These are phyloP conservation scores for Mycogona germanica DNA, from an alignment of 2,888 invertebrate genomes.

Conservation along the genomic window DNA sequence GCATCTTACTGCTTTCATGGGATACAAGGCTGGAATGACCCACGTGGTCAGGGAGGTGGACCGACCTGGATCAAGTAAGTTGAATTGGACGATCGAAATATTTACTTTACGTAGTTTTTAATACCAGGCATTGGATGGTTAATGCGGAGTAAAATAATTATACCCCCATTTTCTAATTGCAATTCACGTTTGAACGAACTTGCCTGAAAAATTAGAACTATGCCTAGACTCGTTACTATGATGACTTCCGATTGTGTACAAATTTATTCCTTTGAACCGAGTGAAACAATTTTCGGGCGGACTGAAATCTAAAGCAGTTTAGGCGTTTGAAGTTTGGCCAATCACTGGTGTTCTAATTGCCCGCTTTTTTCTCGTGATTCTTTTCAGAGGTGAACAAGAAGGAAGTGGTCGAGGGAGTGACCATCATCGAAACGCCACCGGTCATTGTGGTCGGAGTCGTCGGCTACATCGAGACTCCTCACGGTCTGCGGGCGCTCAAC, in stretches of 20 bases:
- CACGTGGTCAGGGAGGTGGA: constrained; percentile 98
- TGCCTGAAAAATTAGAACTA: neutral
- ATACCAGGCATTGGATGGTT: neutral
- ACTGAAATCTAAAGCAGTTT: too few species aligned
- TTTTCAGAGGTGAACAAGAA: constrained; percentile 94
- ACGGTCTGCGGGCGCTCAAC: constrained; percentile 85
- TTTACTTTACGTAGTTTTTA: neutral
- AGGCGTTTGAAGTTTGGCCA: too few species aligned
- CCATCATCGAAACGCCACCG: constrained; percentile 95
- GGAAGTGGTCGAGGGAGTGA: constrained; percentile 98
- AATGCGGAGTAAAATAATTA: too few species aligned
- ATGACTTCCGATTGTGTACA: too few species aligned
- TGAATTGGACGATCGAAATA: constrained; percentile 2
- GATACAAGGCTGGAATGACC: constrained; percentile 99
- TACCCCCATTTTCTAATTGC: neutral
- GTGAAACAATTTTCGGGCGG: too few species aligned
- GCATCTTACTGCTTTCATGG: constrained; percentile 93
- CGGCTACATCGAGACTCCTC: constrained; percentile 98
- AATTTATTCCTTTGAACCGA: too few species aligned
- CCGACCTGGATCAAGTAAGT: constrained; percentile 96
- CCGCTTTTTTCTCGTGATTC: neutral
- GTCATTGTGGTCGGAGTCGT: constrained; percentile 96
- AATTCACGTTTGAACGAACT: neutral
- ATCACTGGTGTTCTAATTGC: too few species aligned
- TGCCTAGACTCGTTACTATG: too few species aligned